These are phyloP conservation scores for Lepisosteus osseus DNA, from an alignment of 2,113 vertebrate species.

Conservation along the genomic window DNA sequence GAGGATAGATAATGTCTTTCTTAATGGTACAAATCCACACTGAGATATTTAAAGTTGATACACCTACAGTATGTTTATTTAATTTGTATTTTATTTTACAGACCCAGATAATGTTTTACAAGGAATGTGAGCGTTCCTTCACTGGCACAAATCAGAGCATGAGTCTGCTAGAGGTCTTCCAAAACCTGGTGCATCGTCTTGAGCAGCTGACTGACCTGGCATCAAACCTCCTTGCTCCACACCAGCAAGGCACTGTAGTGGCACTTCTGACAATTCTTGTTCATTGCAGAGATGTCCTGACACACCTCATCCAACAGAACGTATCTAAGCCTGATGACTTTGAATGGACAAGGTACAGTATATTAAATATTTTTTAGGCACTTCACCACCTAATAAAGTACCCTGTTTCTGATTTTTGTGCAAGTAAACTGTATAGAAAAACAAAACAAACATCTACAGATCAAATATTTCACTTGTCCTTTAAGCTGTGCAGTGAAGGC, in stretches of 20 bases:
- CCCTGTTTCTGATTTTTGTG: too few relatives aligned
- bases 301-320: slow-evolving; percentile 35
- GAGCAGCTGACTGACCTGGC: slow-evolving; percentile 33
- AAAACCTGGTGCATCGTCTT: slow-evolving; percentile 25
- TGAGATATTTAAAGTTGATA: background rate
- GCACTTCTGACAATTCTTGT: slow-evolving; percentile 45
- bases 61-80: background rate
- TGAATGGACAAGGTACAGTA: slow-evolving; percentile 58
- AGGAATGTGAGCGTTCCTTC: slow-evolving; percentile 48
- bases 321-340: slow-evolving; percentile 49
- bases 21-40: background rate
- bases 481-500: too few relatives aligned
- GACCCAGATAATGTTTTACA: slow-evolving; percentile 63
- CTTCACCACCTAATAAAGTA: too few relatives aligned
- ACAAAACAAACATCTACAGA: too few relatives aligned
- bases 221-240: slow-evolving; percentile 18
- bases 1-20: too few relatives aligned
- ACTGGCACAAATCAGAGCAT: slow-evolving; percentile 25
- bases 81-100: slow-evolving; percentile 31
- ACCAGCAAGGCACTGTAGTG: slow-evolving; percentile 42
- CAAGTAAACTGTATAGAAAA: too few relatives aligned
- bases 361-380: too few relatives aligned
- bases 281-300: slow-evolving; percentile 52
- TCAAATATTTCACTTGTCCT: too few relatives aligned
- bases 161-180: slow-evolving; percentile 28